phyloP scores from a whole-genome alignment of 2,113 vertebrate species.

The Penelope pileata region DNA sequence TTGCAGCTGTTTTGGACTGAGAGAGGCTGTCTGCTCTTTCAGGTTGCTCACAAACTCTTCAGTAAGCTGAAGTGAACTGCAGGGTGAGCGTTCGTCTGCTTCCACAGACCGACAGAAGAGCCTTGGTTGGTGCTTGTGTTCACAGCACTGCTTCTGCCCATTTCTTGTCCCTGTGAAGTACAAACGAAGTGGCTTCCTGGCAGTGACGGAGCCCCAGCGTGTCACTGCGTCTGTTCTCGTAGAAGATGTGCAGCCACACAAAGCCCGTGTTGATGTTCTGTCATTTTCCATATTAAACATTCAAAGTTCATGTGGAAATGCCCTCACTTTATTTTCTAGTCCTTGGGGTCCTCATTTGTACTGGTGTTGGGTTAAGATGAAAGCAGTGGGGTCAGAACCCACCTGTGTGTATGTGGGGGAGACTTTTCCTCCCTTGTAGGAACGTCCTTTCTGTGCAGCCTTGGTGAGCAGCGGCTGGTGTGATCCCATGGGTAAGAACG shows the following conservation, averaged over 20 bases:
- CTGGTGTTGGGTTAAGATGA: not conserved
- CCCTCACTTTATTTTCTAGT: not conserved
- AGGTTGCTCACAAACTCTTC: slow-evolving; percentile 84
- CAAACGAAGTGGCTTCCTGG: not conserved
- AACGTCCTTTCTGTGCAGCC: not conserved
- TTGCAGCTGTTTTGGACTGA: not conserved
- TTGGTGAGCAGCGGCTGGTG: rapidly evolving
- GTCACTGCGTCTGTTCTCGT: not conserved
- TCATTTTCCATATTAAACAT: slow-evolving; percentile 60
- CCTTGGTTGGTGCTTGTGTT: not conserved
- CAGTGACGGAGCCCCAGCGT: rapidly evolving
- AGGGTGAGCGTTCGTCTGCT: not conserved
- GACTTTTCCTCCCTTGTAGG: not conserved
- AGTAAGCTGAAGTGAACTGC: slow-evolving; percentile 77
- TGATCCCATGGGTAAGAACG: rapidly evolving
- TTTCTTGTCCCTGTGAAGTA: not conserved
- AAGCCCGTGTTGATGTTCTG: not conserved
- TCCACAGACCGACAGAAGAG: not conserved
- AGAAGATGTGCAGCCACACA: not conserved
- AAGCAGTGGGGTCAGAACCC: not conserved
- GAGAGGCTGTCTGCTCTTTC: not conserved
- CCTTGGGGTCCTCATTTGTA: not conserved
- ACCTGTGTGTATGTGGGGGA: rapidly evolving
- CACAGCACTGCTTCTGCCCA: not conserved
- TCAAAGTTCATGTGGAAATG: slow-evolving; percentile 7